Conservation (phyloP, 2,797 vertebrate species). For the Argentina silus region DNA sequence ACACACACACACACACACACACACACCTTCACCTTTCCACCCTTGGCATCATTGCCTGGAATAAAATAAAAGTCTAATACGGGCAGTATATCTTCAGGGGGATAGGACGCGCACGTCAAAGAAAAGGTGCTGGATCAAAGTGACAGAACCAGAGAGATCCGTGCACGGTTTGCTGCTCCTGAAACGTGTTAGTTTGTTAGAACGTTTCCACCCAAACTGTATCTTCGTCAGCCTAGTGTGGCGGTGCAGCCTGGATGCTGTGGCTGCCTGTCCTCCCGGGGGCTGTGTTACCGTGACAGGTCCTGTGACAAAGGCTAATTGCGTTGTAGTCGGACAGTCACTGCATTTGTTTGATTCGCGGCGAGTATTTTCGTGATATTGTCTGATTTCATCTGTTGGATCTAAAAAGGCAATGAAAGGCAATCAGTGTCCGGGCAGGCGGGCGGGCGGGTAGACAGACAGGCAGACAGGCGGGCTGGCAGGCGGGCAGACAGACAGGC, state of each 20-base stretch:
- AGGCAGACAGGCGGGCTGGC: too few species aligned
- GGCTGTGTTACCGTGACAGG: slow-evolving; percentile 22
- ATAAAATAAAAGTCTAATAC: slow-evolving; percentile 56
- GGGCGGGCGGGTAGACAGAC: too few species aligned
- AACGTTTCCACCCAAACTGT: too few species aligned
- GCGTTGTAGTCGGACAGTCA: slow-evolving; percentile 42
- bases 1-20: too few species aligned
- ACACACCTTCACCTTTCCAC: not conserved
- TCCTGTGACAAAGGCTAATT: slow-evolving; percentile 49
- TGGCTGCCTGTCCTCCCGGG: not conserved
- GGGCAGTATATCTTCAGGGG: too few species aligned
- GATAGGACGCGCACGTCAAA: too few species aligned
- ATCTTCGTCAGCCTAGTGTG: not conserved
- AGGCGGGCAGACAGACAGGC: too few species aligned
- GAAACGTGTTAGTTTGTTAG: too few species aligned
- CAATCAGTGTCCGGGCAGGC: slow-evolving; percentile 29
- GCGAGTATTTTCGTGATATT: slow-evolving; percentile 28
- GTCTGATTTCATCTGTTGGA: slow-evolving; percentile 14
- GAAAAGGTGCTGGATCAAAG: too few species aligned
- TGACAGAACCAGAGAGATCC: too few species aligned
- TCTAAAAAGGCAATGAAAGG: slow-evolving; percentile 34
- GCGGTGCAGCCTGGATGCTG: not conserved
- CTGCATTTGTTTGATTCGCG: slow-evolving; percentile 25
- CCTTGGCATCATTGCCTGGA: slow-evolving; percentile 31
- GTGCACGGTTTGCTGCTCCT: too few species aligned